phyloP scores from a whole-genome alignment of 2,888 invertebrate species.

The Scrobipalpa atriplicella region DNA sequence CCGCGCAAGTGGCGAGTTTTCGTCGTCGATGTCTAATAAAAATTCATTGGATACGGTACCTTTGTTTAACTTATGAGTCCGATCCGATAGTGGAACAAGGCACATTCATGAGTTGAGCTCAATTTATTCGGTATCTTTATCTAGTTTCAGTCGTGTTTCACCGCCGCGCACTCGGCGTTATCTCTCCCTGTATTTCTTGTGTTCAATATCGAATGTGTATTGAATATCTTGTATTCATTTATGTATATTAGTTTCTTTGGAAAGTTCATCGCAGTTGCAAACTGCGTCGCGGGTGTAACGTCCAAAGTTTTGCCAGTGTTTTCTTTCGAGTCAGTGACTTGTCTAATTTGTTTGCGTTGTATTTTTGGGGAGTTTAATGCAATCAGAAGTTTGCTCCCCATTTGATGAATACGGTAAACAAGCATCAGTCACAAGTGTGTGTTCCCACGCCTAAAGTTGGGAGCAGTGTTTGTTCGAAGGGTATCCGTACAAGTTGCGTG shows the following conservation, averaged over 20 bases:
- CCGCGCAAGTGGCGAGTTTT: conserved; percentile 29
- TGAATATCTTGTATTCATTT: conserved; percentile 23
- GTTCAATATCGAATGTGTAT: conserved; percentile 18
- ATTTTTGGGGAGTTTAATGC: conserved; percentile 24
- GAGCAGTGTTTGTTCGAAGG: conserved; percentile 53
- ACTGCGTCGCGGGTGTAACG: conserved; percentile 3
- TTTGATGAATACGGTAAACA: conserved; percentile 33
- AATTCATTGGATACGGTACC: conserved; percentile 49
- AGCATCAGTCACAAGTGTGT: conserved; percentile 44
- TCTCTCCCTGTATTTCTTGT: conserved; percentile 2
- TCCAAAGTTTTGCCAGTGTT: conserved; percentile 11
- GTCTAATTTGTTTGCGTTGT: conserved; percentile 19
- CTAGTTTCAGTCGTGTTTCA: conserved; percentile 18
- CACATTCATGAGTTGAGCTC: conserved; percentile 14
- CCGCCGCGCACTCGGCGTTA: neutral
- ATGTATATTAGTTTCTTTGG: conserved; percentile 24
- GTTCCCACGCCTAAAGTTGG: conserved; percentile 43
- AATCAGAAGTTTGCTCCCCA: conserved; percentile 15
- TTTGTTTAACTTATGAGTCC: conserved; percentile 46
- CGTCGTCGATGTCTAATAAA: conserved; percentile 45
- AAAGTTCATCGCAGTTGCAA: conserved; percentile 19
- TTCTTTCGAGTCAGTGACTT: conserved; percentile 19
- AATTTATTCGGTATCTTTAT: conserved; percentile 24
- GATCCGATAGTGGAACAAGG: conserved; percentile 23
- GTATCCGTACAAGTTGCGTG: conserved; percentile 65